A percentile compares a stretch with the other conserved stretches of the same genome.
Evolutionary conservation across 2,797 vertebrate genomes (phyloP).

Genomic region (Protonibea diacanthus): DNA sequence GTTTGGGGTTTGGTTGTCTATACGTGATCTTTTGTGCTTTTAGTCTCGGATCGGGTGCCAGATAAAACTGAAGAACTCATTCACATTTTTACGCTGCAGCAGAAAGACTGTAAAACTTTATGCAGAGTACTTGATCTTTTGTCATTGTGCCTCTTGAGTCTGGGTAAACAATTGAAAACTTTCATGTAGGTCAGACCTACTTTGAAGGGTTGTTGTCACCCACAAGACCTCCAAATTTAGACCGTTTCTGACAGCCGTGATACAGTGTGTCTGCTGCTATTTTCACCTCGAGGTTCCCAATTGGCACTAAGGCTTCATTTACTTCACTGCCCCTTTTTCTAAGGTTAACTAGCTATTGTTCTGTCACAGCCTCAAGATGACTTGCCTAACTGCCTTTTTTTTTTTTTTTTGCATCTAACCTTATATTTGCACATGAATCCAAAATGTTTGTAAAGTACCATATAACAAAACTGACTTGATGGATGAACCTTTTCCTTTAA

Average conservation of each 20-base stretch:
- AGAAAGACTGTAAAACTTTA: conserved; percentile 25
- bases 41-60: conserved; percentile 21
- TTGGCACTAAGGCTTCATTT: conserved; percentile 28
- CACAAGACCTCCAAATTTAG: conserved; percentile 49
- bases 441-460: background rate
- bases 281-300: conserved; percentile 20
- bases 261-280: conserved; percentile 25
- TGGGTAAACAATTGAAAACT: conserved; percentile 43
- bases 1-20: conserved; percentile 24
- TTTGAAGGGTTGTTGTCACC: conserved; percentile 43
- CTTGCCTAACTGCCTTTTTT: conserved; percentile 4
- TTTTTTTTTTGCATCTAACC: background rate
- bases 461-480: background rate
- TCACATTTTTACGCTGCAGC: conserved; percentile 30
- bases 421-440: background rate
- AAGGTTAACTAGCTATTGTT: conserved; percentile 28
- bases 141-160: conserved; percentile 35
- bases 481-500: background rate
- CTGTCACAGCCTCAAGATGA: background rate
- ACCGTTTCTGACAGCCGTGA: conserved; percentile 35
- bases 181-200: conserved; percentile 48
- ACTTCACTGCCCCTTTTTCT: conserved; percentile 32
- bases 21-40: conserved; percentile 26
- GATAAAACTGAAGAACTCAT: conserved; percentile 41
- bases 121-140: conserved; percentile 22